Base-by-base conservation (phyloP, 2,888 invertebrate species). In the Lomographa bimaculata region DNA sequence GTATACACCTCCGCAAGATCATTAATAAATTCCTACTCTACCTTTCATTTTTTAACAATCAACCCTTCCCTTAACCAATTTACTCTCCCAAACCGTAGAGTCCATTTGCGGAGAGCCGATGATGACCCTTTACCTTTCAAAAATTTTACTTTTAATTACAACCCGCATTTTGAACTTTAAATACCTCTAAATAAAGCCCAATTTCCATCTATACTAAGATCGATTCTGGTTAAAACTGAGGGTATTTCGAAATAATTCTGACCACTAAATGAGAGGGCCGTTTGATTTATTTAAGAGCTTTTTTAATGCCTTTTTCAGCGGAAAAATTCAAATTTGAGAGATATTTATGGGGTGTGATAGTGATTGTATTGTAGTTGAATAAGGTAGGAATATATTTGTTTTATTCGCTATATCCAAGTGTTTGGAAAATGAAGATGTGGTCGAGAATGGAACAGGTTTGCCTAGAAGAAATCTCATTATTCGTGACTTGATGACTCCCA, bases 231-330 rank as follows among this genome's bases (percentile, higher is more conserved):
- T 28, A 32, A 10, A 30, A 36, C 16, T 25, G 10, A 8, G 19
- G 14, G 27, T 16, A 14, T 26, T 37, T 8, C n/a, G 6, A 41
- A 53, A 50, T 44, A 23, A 29, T 41, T 33, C 17, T 32, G 34
- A 42, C 50, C 37, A 32, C 41, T 39, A 48, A 48, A 48, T 46
- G 49, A 54, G 40, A 38, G 44, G 27, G 23, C 14, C 7, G 18
- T 32, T 41, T 47, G 54, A 45, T 50, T 54, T 54, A 54, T 54
- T 51, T 49, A 54, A 51, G 46, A 49, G 51, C 41, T 37, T 46
- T 50, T 50, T 51, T 48, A 54, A 54, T 50, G 50, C 39, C 42
- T 42, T 50, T 53, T 53, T 35, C 38, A 51, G 51, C 45, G 38
- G 33, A 49, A 54, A 51, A 49, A 54, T 54, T 42, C 38, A 47